Conservation (phyloP, 2,888 invertebrate genomes). For the Callinectes sapidus region DNA sequence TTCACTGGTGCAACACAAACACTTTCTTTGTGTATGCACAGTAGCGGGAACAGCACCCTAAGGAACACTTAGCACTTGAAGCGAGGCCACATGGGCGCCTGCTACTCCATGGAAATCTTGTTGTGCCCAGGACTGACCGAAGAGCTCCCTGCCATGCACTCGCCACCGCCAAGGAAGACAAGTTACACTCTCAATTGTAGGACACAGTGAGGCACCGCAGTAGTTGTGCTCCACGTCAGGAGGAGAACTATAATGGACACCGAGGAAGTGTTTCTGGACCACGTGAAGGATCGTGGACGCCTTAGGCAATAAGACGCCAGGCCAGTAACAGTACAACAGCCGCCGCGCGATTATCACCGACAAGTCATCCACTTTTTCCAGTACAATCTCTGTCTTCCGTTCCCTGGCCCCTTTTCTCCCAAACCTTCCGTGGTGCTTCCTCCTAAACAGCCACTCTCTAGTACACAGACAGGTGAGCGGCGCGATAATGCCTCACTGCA, state of each 20-base stretch:
- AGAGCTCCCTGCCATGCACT: background rate
- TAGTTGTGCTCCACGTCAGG: background rate
- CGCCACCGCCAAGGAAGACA: background rate
- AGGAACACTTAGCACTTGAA: background rate
- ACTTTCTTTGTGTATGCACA: background rate
- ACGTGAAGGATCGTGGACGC: conserved; percentile 32
- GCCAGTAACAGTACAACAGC: conserved; percentile 33
- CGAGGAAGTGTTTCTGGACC: conserved; percentile 16
- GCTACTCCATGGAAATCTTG: background rate
- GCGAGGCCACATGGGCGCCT: background rate
- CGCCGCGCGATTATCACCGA: background rate
- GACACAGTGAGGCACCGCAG: background rate
- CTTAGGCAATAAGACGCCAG: background rate
- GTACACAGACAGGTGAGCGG: background rate
- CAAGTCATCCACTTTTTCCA: conserved; percentile 10
- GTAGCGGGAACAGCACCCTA: background rate
- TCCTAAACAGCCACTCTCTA: background rate
- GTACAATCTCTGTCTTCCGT: conserved; percentile 13
- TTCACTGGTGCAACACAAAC: background rate
- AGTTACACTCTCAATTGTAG: background rate
- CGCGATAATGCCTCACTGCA: background rate
- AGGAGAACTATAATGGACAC: background rate
- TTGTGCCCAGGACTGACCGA: background rate
- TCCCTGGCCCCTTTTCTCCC: background rate
- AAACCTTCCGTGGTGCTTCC: background rate